phyloP scores from a whole-genome alignment of 2,113 vertebrate genomes.

The Vicugna pacos region DNA sequence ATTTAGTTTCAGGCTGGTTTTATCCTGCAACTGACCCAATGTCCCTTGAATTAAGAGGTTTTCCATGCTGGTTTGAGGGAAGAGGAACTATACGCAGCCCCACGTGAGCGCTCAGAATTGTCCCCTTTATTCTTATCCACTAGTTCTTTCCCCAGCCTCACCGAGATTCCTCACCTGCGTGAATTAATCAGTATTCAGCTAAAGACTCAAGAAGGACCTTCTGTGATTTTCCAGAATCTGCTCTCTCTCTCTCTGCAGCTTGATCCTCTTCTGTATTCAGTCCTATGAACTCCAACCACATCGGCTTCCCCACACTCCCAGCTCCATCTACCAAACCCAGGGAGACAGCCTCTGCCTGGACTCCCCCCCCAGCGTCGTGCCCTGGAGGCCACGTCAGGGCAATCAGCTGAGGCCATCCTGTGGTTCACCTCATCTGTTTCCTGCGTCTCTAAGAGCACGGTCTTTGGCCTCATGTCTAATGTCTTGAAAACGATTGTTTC shows the following conservation, averaged over 20 bases:
- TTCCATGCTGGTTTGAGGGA: neutral
- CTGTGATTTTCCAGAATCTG: neutral
- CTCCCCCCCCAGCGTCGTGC: neutral
- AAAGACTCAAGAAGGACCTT: neutral
- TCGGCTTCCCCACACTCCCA: neutral
- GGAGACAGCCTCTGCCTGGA: neutral
- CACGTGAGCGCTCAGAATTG: neutral
- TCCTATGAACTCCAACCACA: neutral
- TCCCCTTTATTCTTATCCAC: neutral
- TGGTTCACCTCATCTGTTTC: neutral
- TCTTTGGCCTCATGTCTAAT: neutral
- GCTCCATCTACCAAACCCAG: neutral
- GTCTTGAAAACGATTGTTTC: neutral
- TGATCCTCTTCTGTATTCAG: neutral
- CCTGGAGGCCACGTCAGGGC: neutral
- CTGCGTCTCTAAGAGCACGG: neutral
- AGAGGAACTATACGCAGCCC: neutral
- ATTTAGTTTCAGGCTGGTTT: neutral
- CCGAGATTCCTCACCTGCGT: neutral
- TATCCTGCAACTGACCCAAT: neutral
- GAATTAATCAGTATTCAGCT: neutral
- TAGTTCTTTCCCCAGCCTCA: neutral
- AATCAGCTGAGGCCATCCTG: neutral
- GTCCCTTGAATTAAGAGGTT: neutral
- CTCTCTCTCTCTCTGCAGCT: neutral